A percentile compares a stretch with the other conserved stretches of the same genome.
phyloP scores from a whole-genome alignment of 2,113 vertebrate genomes.

The Oryzias javanicus region DNA sequence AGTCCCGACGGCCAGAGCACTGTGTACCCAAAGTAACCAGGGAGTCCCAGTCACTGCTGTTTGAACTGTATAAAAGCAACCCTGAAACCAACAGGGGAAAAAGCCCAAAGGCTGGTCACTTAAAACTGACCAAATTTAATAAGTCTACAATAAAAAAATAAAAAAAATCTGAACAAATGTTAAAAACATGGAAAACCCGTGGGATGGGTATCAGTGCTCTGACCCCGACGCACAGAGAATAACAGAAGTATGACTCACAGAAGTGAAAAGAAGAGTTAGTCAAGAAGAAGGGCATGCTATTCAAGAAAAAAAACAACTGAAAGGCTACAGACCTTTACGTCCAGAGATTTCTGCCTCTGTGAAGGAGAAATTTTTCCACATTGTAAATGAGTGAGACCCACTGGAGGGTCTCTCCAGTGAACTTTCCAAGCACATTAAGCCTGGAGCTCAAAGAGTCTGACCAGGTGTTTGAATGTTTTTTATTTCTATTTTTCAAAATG shows the following conservation, averaged over 20 bases:
- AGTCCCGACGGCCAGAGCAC: conserved; percentile 52
- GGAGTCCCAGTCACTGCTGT: conserved; percentile 4
- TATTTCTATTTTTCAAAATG: background rate
- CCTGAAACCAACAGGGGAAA: background rate
- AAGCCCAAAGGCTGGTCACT: background rate
- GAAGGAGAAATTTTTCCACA: conserved; percentile 81
- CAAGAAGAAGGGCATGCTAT: conserved; percentile 74
- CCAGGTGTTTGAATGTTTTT: conserved; percentile 2
- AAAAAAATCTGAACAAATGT: conserved; percentile 12
- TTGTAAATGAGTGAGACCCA: conserved; percentile 71
- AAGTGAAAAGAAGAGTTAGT: conserved; percentile 66
- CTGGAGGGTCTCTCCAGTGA: conserved; percentile 38
- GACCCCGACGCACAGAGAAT: conserved; percentile 44
- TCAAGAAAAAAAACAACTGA: conserved; percentile 71
- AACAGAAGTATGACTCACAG: conserved; percentile 50
- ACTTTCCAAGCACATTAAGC: conserved; percentile 23
- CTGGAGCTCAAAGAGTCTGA: conserved; percentile 16
- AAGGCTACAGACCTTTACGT: conserved; percentile 82
- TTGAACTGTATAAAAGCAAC: conserved; percentile 2
- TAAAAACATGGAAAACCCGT: conserved; percentile 34
- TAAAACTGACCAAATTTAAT: conserved; percentile 1
- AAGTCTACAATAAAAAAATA: background rate
- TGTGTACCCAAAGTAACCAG: conserved; percentile 24
- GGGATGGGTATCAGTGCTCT: conserved; percentile 40
- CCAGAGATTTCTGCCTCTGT: conserved; percentile 80